Base-by-base conservation (phyloP, 92 coral and sea anemone species). In the Zoanthus gigantus region DNA sequence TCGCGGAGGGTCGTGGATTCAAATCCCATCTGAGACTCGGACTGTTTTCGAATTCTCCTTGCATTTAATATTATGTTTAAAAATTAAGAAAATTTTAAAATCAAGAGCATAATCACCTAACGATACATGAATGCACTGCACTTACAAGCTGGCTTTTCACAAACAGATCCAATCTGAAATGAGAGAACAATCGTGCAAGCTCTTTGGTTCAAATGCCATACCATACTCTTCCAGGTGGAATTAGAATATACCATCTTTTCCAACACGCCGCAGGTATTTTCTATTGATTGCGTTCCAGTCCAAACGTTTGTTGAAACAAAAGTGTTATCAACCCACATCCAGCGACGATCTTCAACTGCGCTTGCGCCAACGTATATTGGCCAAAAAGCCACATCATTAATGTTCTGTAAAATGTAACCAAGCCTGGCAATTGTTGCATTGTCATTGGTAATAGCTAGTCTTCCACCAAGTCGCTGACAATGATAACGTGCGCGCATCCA, bases 141-240 rank as follows among this genome's bases (percentile, higher is more conserved):
- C 85, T 80, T 80, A 80, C 85, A 9, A 18, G 85, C 85, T 31
- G 73, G 85, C 9, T 44, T 80, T 80, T 80, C 74, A 80, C 85
- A 80, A 44, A 80, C 9, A 45, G 13, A 72, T 23, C 46, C 44
- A 0, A 42, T 69, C 4, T n/a, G 9, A 9, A 52, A 14, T 17
- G 8, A 11, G 56, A 50, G 56, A 50, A 50, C 12, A 50, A 50
- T 7, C 12, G 56, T 50, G 45, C 85, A 80, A 5, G 2, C 58
- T 6, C 10, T 54, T 63, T 45, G 44, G 12, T 45, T 65, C 23
- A 80, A 54, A 12, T 80, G 85, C 74, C 85, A 78, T 32, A 34
- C 7, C 9, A 37, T 29, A 13, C 52, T 74, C 23, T 80, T 80
- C 85, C 85, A 65, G 7, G 74, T 44, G 1, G 85, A 45, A 52